Evolutionary conservation across 2,113 vertebrate species (phyloP).

Genomic region (Dasyprocta punctata): DNA sequence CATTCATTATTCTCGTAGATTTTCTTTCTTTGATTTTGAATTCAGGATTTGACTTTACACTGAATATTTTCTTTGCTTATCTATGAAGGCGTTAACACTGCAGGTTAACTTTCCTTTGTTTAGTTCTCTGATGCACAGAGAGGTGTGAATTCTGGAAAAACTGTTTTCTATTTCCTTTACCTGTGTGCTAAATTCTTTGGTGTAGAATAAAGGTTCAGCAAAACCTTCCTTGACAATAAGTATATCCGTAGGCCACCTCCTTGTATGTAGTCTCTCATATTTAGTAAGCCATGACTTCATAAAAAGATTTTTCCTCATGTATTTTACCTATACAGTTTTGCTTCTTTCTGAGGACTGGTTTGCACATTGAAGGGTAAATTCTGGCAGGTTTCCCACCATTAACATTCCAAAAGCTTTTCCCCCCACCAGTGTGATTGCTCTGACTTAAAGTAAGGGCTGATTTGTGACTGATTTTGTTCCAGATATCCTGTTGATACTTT

Average conservation of each 20-base stretch:
- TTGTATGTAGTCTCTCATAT: not conserved
- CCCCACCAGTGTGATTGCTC: not conserved
- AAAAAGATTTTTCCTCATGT: not conserved
- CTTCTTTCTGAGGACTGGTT: not conserved
- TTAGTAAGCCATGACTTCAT: not conserved
- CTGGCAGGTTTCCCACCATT: not conserved
- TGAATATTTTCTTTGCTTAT: not conserved
- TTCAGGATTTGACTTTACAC: not conserved
- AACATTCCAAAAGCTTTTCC: not conserved
- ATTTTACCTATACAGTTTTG: not conserved
- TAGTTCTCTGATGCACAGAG: not conserved
- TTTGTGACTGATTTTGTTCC: not conserved
- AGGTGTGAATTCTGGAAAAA: not conserved
- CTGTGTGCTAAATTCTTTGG: not conserved
- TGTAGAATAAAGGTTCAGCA: not conserved
- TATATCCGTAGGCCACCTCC: no score
- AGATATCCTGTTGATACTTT: not conserved
- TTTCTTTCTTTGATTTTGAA: conserved; percentile 25
- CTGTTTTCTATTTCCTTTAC: not conserved
- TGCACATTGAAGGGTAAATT: not conserved
- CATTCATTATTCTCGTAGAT: not conserved
- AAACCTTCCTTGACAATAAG: not conserved
- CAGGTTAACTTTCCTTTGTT: not conserved
- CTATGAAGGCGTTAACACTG: not conserved
- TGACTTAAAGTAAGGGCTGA: not conserved